A percentile compares a stretch with the other conserved stretches of the same genome.
These are phyloP conservation scores for Cosmia trapezina DNA, from an alignment of 2,888 invertebrate species.

Conservation along the genomic window DNA sequence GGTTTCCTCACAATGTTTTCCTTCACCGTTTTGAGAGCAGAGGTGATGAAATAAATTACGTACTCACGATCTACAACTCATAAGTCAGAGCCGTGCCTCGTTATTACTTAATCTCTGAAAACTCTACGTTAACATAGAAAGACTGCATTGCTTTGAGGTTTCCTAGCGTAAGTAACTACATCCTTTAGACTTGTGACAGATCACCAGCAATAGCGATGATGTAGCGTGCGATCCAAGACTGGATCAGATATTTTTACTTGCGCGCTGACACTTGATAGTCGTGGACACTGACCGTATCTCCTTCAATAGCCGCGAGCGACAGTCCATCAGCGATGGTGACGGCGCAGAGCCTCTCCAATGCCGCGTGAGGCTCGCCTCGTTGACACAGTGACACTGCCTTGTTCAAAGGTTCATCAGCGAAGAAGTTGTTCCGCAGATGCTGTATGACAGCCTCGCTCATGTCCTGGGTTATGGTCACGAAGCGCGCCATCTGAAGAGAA, in stretches of 20 bases:
- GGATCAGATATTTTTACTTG: background rate
- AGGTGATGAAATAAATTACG: too few species aligned
- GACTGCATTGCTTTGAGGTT: too few species aligned
- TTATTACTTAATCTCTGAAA: too few species aligned
- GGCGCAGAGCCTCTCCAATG: slow-evolving; percentile 93
- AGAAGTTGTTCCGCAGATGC: slow-evolving; percentile 94
- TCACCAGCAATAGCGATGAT: background rate
- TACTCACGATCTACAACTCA: too few species aligned
- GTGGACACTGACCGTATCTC: slow-evolving; percentile 89
- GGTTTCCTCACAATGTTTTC: too few species aligned
- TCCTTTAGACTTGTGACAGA: background rate
- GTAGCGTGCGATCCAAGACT: background rate
- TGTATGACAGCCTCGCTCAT: slow-evolving; percentile 91
- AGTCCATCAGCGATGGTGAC: slow-evolving; percentile 94
- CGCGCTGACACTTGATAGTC: background rate
- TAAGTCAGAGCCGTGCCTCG: too few species aligned
- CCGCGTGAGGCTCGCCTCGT: slow-evolving; percentile 92
- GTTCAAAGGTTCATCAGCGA: slow-evolving; percentile 96
- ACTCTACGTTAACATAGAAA: too few species aligned
- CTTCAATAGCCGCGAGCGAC: slow-evolving; percentile 92
- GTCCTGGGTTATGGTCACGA: slow-evolving; percentile 79
- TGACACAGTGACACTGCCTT: slow-evolving; percentile 93
- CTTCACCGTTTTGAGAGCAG: too few species aligned
- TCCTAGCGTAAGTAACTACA: too few species aligned
- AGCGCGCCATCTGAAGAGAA: slow-evolving; percentile 73